Conservation (phyloP, 2,797 vertebrate genomes). For the Galagoides demidoff region DNA sequence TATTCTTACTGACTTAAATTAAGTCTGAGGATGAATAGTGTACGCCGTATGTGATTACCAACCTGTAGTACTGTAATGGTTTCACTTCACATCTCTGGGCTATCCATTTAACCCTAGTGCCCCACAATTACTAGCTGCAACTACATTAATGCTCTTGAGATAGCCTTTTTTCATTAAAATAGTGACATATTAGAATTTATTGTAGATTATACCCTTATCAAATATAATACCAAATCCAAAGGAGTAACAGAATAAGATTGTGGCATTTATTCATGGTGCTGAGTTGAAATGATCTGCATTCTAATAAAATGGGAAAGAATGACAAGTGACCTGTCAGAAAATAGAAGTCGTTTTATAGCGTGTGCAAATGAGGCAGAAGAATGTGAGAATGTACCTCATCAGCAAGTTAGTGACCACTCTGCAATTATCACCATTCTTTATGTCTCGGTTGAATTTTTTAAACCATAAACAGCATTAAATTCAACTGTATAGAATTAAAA, state of each 20-base stretch:
- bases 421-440: slow-evolving; percentile 40
- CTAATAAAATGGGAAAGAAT: slow-evolving; percentile 65
- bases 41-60: neutral
- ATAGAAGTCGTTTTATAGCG: slow-evolving; percentile 11
- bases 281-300: slow-evolving; percentile 43
- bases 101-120: neutral
- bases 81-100: neutral
- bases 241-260: slow-evolving; percentile 33
- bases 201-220: slow-evolving; percentile 49
- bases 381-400: slow-evolving; percentile 51
- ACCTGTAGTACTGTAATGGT: neutral
- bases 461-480: slow-evolving; percentile 67
- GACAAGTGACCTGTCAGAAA: slow-evolving; percentile 70
- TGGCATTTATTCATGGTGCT: slow-evolving; percentile 21
- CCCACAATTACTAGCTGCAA: neutral
- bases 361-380: slow-evolving; percentile 63
- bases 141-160: neutral
- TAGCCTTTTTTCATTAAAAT: slow-evolving; percentile 59
- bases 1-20: neutral
- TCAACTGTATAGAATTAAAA: slow-evolving; percentile 62
- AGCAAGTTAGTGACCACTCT: slow-evolving; percentile 27
- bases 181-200: slow-evolving; percentile 57
- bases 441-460: slow-evolving; percentile 44
- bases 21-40: neutral
- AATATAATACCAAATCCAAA: slow-evolving; percentile 25